Percentiles rank a stretch among this genome's conserved stretches.
These are phyloP conservation scores for Anneissia japonica DNA, from an alignment of 35 echinoderm and acorn worm species.

Conservation along the genomic window DNA sequence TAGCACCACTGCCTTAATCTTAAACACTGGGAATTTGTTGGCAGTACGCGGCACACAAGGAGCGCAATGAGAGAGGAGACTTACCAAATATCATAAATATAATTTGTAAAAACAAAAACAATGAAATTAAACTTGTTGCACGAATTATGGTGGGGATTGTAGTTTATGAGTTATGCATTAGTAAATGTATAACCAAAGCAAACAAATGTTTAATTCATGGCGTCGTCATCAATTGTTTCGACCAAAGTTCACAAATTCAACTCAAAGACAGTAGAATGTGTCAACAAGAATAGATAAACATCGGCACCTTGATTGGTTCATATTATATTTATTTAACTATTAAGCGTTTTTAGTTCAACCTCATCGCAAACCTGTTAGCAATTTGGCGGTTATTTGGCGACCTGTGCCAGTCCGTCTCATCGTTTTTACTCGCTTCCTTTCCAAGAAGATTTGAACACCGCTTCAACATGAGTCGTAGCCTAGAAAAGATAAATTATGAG, in stretches of 20 bases:
- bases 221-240: neutral
- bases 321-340: neutral
- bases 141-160: too few species aligned
- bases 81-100: too few species aligned
- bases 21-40: too few species aligned
- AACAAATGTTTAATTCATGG: neutral
- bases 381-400: neutral
- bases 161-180: too few species aligned
- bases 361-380: neutral
- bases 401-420: neutral
- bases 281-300: neutral
- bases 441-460: neutral
- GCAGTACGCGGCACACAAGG: too few species aligned
- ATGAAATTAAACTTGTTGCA: too few species aligned
- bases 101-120: too few species aligned
- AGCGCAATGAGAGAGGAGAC: too few species aligned
- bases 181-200: neutral
- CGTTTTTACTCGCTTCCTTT: neutral
- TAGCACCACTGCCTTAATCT: too few species aligned
- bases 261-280: neutral
- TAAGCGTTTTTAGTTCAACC: neutral
- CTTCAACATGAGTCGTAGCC: neutral
- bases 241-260: neutral
- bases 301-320: neutral
- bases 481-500: conserved; percentile 14